phyloP scores from a whole-genome alignment of 2,888 invertebrate species.

The Papilio elwesi region DNA sequence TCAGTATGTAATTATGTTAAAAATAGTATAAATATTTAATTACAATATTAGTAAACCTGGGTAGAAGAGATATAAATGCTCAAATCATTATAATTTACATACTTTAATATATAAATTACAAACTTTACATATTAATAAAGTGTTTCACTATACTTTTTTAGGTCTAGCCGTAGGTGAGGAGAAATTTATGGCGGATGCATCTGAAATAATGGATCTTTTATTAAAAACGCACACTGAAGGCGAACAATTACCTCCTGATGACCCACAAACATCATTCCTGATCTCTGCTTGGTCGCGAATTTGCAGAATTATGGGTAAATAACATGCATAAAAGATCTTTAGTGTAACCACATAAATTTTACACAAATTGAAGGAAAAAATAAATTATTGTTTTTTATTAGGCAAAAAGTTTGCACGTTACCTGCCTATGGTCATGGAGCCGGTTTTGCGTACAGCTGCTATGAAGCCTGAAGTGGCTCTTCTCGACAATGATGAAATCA shows the following conservation, averaged over 20 bases:
- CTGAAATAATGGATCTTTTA: constrained; percentile 97
- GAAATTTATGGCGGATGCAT: constrained; percentile 95
- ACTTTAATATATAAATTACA: too few relatives aligned
- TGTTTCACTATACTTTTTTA: constrained; percentile 44
- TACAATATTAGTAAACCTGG: too few relatives aligned
- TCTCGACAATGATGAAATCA: constrained; percentile 93
- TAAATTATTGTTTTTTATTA: constrained; percentile 49
- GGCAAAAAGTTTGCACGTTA: constrained; percentile 95
- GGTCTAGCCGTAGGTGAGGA: constrained; percentile 90
- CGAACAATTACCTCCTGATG: constrained; percentile 94
- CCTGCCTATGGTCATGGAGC: constrained; percentile 97
- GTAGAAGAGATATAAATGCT: too few relatives aligned
- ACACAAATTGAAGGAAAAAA: neutral
- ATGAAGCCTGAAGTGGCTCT: constrained; percentile 97
- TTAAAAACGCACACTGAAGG: constrained; percentile 95
- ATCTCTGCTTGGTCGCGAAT: constrained; percentile 99
- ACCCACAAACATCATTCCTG: constrained; percentile 98
- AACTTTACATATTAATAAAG: too few relatives aligned
- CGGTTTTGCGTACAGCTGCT: constrained; percentile 95
- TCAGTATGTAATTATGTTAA: constrained; percentile 50
- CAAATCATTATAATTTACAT: too few relatives aligned
- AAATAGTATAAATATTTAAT: neutral
- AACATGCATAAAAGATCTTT: neutral
- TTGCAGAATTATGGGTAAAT: constrained; percentile 92
- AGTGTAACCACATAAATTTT: too few relatives aligned